Percentiles rank a stretch among this genome's conserved stretches.
Conservation (phyloP, 37 sponge, comb jelly and placozoan species). For the Hormiphora californensis region DNA sequence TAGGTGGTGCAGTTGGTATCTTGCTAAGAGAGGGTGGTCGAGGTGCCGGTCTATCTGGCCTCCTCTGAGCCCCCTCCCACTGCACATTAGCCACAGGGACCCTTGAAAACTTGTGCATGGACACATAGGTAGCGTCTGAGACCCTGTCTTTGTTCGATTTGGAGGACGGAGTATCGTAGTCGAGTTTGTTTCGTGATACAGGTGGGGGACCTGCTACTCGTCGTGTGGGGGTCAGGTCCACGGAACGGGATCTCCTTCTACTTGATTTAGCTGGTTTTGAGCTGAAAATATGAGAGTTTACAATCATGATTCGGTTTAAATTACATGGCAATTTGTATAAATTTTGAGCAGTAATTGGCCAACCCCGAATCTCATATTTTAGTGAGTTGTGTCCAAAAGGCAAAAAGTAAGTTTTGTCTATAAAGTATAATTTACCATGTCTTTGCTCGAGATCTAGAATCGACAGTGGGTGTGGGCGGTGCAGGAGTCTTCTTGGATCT, state of each 20-base stretch:
- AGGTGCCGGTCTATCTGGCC: background rate
- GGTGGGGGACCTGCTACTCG: background rate
- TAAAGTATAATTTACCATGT: background rate
- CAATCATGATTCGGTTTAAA: too few relatives aligned
- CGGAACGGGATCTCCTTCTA: background rate
- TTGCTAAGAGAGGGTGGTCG: slow-evolving; percentile 13
- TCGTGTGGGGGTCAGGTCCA: background rate
- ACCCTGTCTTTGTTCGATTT: background rate
- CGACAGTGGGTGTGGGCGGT: background rate
- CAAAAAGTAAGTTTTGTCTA: background rate
- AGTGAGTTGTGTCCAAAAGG: background rate
- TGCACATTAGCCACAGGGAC: background rate
- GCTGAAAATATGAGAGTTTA: background rate
- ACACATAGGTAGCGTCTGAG: slow-evolving; percentile 20
- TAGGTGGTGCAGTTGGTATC: too few relatives aligned
- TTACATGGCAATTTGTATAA: too few relatives aligned
- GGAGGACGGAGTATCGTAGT: background rate
- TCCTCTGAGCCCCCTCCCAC: too few relatives aligned
- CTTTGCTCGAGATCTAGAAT: background rate
- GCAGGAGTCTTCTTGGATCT: background rate
- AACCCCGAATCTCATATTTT: too few relatives aligned
- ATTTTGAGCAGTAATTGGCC: too few relatives aligned
- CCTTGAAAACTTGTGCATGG: slow-evolving; percentile 19
- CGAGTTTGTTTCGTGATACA: background rate
- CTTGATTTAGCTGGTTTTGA: background rate